Base-by-base conservation (phyloP, 1,140 invertebrate genomes). In the Drosophila bifasciata region DNA sequence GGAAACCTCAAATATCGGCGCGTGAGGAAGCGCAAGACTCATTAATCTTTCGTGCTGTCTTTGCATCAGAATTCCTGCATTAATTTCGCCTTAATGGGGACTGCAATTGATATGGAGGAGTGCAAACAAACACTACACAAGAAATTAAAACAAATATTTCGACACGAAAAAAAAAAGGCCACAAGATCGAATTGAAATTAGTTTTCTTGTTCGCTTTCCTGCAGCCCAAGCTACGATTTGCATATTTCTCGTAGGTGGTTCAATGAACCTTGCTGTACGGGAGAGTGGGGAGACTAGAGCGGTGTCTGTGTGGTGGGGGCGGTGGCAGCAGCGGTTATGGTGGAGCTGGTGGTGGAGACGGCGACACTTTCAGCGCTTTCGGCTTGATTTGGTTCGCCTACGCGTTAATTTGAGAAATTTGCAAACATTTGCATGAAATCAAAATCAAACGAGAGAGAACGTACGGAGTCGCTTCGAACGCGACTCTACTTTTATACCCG, bases 171-270 rank as follows among this genome's bases (percentile, higher is more conserved):
- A n/a, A n/a, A n/a, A 86, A 80, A 74, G 53, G 50, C 81, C 68
- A 78, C 69, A 80, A 86, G 73, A 79, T 68, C 66, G 53, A 80
- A 79, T 78, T 50, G 32, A 88, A 76, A 68, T 88, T 76, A 68
- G 66, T 83, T 88, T 88, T 76, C 59, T 68, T 44, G 60, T 79
- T 64, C 46, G 39, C 13, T 61, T 55, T 17, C 61, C 56, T 62
- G 63, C 60, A 48, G 81, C 74, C 70, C 88, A 71, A 50, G 50
- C 53, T 56, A 32, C 62, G 66, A 88, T 88, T 88, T 88, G 83
- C 83, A 88, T 88, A 88, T 88, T 88, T 79, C 78, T 83, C 84
- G 83, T 88, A 88, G 83, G 83, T 79, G 83, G 83, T 88, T 88
- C 83, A 88, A 72, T 88, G 83, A 88, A 88, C 83, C 83, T 88